Base-by-base conservation (phyloP, 1,140 invertebrate genomes). In the Pollicipes pollicipes region DNA sequence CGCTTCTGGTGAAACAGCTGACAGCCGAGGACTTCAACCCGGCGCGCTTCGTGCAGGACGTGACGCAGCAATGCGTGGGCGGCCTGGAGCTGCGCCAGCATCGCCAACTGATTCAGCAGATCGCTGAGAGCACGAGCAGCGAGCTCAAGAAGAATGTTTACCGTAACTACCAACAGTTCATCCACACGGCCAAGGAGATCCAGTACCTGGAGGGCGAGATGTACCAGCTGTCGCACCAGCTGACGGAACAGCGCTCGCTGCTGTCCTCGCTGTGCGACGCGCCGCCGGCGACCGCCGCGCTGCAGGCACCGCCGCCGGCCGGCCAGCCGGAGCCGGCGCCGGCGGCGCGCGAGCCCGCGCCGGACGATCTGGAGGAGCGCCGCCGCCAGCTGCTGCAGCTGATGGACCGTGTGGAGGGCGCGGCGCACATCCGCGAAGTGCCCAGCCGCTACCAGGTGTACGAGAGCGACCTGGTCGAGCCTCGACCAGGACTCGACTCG, bases 91-190 rank as follows among this genome's bases (percentile, higher is more conserved):
- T 98, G 26, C 83, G 88, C 74, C 85, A 88, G 73, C 86, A 93
- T 75, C 86, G 90, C 77, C 86, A 89, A 45, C 88, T 89, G 79
- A 90, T 98, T 73, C 89, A 94, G 79, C 83, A 85, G 68, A 83
- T 96, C 69, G 85, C 90, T 32, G 93, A 97, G 76, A 89, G 93
- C 77, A 97, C 93, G 0, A 93, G 90, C 70, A 87, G 87, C 45
- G 86, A 88, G 69, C 83, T 98, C 0, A 98, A 98, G 81, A 91
- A 90, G 80, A 97, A 97, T 88, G 95, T 97, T 30, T 98, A 95
- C 78, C 91, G 95, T 79, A 97, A 98, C 80, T 97, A 98, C 77
- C 93, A 91, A 83, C 93, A 97, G 80, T 97, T 98, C 78, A 98
- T 98, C 78, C 94, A 97, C 79, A 97, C 95, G 30, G 93, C 95